These are phyloP conservation scores for Pseudois nayaur DNA, from an alignment of 2,113 vertebrate genomes.

Conservation along the genomic window DNA sequence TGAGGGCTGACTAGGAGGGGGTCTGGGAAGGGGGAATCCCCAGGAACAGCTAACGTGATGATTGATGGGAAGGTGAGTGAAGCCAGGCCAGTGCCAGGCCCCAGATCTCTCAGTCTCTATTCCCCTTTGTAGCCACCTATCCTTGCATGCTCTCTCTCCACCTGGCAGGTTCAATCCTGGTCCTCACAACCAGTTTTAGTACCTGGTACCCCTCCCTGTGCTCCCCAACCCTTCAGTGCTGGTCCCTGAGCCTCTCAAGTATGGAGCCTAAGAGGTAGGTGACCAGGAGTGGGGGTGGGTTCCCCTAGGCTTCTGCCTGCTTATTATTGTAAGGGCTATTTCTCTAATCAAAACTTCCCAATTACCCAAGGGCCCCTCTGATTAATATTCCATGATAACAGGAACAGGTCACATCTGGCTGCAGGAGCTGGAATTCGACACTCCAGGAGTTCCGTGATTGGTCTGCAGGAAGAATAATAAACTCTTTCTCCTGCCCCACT, in stretches of 20 bases:
- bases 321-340: slow-evolving; percentile 86
- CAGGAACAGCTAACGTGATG: slow-evolving; percentile 65
- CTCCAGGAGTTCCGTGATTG: slow-evolving; percentile 65
- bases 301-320: slow-evolving; percentile 79
- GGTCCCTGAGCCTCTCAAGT: slow-evolving; percentile 63
- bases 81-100: slow-evolving; percentile 60
- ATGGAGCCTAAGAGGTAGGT: slow-evolving; percentile 66
- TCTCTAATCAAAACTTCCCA: slow-evolving; percentile 85
- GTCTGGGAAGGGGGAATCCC: slow-evolving; percentile 28
- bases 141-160: not conserved
- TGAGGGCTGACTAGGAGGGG: slow-evolving; percentile 46
- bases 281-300: slow-evolving; percentile 50
- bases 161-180: not conserved
- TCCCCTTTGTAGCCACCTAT: not conserved
- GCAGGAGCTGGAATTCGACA: slow-evolving; percentile 58
- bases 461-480: slow-evolving; percentile 72
- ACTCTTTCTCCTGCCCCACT: slow-evolving; percentile 39
- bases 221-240: not conserved
- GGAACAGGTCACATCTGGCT: slow-evolving; percentile 81
- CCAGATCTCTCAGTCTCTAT: not conserved
- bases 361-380: slow-evolving; percentile 82
- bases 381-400: slow-evolving; percentile 85
- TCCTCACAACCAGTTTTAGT: not conserved
- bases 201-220: not conserved
- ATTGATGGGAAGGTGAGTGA: slow-evolving; percentile 75